These are phyloP conservation scores for Diplolepis rosae DNA, from an alignment of 2,888 invertebrate species.

Conservation along the genomic window DNA sequence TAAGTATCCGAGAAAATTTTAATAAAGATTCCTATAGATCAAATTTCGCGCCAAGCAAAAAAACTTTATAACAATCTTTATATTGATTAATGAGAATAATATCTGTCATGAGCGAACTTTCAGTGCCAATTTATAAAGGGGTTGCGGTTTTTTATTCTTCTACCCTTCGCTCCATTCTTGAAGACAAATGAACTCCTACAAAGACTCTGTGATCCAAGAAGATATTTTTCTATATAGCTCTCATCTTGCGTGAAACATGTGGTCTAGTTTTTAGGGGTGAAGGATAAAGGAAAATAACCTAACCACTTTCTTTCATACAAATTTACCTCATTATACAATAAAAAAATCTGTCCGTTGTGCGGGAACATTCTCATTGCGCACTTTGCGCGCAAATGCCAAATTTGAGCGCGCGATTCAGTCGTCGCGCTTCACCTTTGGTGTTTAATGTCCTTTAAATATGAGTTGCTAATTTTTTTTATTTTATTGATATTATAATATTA, in stretches of 20 bases:
- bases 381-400: no score
- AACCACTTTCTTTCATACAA: background rate
- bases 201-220: conserved; percentile 3
- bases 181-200: background rate
- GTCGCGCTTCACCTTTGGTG: no score
- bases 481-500: no score
- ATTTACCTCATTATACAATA: conserved; percentile 1
- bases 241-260: conserved; percentile 9
- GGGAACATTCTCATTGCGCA: no score
- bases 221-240: conserved; percentile 11
- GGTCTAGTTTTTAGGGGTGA: conserved; percentile 13
- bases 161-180: background rate
- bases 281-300: conserved; percentile 12
- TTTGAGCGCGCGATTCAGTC: no score
- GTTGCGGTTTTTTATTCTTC: background rate
- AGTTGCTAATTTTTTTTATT: no score
- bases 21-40: no score
- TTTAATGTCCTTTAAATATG: no score
- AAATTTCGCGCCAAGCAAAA: no score
- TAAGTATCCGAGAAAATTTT: no score
- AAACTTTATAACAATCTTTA: no score
- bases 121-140: background rate
- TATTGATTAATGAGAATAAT: background rate
- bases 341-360: no score
- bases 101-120: background rate